Evolutionary conservation across 2,888 invertebrate species (phyloP), one percentile per base, ranked within the genome.

Genomic region (Dasypogon diadema): DNA sequence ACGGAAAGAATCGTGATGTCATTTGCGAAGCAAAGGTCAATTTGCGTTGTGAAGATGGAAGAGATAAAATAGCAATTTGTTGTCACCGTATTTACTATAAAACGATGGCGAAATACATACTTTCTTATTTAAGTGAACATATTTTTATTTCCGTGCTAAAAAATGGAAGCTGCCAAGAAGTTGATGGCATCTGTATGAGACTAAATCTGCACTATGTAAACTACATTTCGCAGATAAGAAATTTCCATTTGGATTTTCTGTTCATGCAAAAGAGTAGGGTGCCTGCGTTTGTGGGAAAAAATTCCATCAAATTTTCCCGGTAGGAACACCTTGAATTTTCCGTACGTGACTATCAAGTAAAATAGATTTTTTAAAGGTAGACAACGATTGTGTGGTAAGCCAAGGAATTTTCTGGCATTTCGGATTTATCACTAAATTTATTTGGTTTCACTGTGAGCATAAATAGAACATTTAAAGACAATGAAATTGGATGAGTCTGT

Each of bases 341-440:
- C 34, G 10, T 34, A 60, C 60, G 34, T 60, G 60, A 60, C 60
- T 60, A 60, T 60, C 30, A 16, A 34, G 60, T 18, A 34, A 30
- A 18, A 12, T 3, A 60, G 60, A 60, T 14, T 14, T 60, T 60
- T 14, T 14, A 14, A 34, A 34, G 16, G 34, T 18, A 34, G 14
- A 60, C 14, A 34, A 24, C 16, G 8, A 16, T 34, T 60, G 16
- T 34, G 30, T 60, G 16, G 34, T 30, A 60, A 16, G 22, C n/a
- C 26, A 26, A 30, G 37, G 60, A 60, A 60, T 60, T 60, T 60
- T 18, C 60, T 60, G 34, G 60, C 60, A 34, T 21, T 60, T 60
- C 34, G 34, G 34, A 18, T 60, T 12, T 60, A 60, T 34, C 34
- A 18, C n/a, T 12, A 21, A 30, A 60, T 60, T 60, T 60, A 60